These are phyloP conservation scores for Cephalopholis sonnerati DNA, from an alignment of 2,113 vertebrate genomes.

Conservation along the genomic window DNA sequence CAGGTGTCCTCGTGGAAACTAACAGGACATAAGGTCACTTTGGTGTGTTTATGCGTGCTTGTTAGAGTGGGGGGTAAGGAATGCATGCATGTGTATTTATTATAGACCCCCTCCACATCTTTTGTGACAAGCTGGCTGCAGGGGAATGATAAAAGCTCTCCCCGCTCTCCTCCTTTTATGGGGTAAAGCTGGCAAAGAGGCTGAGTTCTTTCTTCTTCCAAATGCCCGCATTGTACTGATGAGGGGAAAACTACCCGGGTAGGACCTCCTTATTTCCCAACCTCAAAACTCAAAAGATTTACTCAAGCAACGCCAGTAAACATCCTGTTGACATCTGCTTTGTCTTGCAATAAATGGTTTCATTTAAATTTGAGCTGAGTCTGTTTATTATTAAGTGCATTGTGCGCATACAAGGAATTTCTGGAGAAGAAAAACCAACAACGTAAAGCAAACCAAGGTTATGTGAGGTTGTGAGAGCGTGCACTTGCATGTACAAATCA, in stretches of 20 bases:
- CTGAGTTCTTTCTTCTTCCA: constrained; percentile 39
- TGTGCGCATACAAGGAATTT: neutral
- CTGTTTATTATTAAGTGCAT: neutral
- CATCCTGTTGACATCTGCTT: neutral
- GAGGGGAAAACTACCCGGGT: constrained; percentile 29
- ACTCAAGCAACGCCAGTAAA: neutral
- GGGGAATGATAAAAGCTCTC: constrained; percentile 30
- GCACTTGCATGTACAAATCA: constrained; percentile 9
- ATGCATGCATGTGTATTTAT: constrained; percentile 71
- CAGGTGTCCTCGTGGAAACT: constrained; percentile 59
- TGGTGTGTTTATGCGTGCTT: constrained; percentile 59
- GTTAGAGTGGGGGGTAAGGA: constrained; percentile 63
- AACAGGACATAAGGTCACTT: constrained; percentile 46
- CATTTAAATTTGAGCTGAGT: neutral
- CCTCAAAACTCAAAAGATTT: constrained; percentile 2
- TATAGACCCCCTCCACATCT: constrained; percentile 32
- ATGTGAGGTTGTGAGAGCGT: constrained; percentile 2
- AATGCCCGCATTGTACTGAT: constrained; percentile 27
- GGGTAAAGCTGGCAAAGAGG: constrained; percentile 58
- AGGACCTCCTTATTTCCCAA: constrained; percentile 3
- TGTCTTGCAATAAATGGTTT: neutral
- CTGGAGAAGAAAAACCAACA: neutral
- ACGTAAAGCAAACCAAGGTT: neutral
- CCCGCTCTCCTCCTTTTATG: constrained; percentile 60
- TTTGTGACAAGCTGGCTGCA: constrained; percentile 49